Evolutionary conservation across 2,888 invertebrate genomes (phyloP).

Genomic region (Slavum lentiscoides): DNA sequence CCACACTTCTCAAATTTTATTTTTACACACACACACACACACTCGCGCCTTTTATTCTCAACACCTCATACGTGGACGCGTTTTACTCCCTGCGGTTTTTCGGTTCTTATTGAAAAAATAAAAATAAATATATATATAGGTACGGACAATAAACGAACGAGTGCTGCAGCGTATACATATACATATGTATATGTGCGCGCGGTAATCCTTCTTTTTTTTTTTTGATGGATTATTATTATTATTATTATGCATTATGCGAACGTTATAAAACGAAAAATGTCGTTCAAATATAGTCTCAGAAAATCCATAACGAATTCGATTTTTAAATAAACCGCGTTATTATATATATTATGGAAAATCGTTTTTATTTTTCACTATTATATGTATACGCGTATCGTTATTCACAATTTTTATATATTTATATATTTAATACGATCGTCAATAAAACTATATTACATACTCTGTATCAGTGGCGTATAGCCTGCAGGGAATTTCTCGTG

Average conservation of each 20-base stretch:
- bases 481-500: too few species aligned
- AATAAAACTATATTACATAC: too few species aligned
- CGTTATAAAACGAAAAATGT: not conserved
- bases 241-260: not conserved
- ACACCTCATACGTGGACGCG: not conserved
- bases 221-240: conserved; percentile 18
- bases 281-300: not conserved
- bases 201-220: not conserved
- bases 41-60: conserved; percentile 13
- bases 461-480: too few species aligned
- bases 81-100: conserved; percentile 26
- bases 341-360: not conserved
- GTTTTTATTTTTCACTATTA: too few species aligned
- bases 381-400: too few species aligned
- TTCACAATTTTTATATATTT: too few species aligned
- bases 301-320: conserved; percentile 1
- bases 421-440: too few species aligned
- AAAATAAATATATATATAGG: not conserved
- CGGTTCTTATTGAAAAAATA: conserved; percentile 34
- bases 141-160: not conserved
- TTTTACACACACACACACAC: conserved; percentile 9
- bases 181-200: too few species aligned
- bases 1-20: conserved; percentile 47
- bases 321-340: not conserved
- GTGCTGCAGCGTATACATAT: not conserved